Conservation (phyloP, 2,113 vertebrate species). For the Nibea albiflora region DNA sequence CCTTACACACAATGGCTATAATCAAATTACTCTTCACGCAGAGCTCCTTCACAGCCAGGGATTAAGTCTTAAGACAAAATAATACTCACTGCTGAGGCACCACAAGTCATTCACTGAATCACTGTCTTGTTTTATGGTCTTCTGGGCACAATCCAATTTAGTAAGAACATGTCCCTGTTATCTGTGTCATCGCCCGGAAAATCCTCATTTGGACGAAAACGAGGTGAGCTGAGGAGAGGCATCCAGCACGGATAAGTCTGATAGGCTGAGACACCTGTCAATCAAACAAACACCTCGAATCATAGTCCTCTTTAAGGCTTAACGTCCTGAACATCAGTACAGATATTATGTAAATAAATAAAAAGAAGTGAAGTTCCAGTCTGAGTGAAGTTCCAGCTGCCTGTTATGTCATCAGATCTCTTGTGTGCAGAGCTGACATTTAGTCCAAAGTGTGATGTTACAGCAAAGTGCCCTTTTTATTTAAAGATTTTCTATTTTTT, state of each 20-base stretch:
- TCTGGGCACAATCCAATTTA: conserved; percentile 14
- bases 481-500: too few species aligned
- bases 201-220: not conserved
- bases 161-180: conserved; percentile 6
- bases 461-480: not conserved
- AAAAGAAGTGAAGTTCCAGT: too few species aligned
- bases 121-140: not conserved
- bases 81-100: conserved; percentile 36
- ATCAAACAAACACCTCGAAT: not conserved
- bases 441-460: not conserved
- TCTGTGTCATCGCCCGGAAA: conserved; percentile 22
- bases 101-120: conserved; percentile 40
- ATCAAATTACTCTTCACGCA: conserved; percentile 62
- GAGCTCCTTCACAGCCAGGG: conserved; percentile 57
- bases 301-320: not conserved
- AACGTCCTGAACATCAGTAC: not conserved
- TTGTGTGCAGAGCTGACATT: not conserved
- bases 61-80: conserved; percentile 61
- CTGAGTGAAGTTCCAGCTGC: too few species aligned
- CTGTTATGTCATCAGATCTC: not conserved
- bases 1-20: conserved; percentile 47
- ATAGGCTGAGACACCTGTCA: conserved; percentile 4
- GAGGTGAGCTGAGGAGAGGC: not conserved
- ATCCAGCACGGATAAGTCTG: not conserved
- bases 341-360: not conserved